Conservation (phyloP, 2,888 invertebrate species). For the Cataglyphis cursor region DNA sequence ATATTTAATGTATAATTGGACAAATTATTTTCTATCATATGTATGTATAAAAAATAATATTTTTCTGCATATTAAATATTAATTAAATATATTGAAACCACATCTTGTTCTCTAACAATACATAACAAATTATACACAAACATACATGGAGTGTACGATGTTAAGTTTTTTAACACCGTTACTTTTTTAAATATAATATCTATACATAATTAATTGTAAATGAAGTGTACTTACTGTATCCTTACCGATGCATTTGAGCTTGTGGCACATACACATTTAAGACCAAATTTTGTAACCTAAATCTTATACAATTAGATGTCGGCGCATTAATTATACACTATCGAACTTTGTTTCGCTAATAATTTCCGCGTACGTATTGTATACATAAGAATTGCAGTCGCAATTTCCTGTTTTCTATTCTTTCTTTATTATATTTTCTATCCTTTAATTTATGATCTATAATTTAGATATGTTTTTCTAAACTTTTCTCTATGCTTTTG, state of each 20-base stretch:
- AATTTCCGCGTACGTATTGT: neutral
- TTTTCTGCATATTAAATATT: constrained; percentile 44
- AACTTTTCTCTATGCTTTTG: neutral
- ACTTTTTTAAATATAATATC: constrained; percentile 32
- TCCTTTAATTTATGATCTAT: neutral
- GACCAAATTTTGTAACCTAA: constrained; percentile 68
- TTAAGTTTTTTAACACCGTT: constrained; percentile 6
- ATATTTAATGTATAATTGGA: constrained; percentile 21
- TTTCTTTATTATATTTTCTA: neutral
- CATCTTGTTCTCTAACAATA: constrained; percentile 1
- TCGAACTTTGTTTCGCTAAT: constrained; percentile 1
- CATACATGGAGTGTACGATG: neutral
- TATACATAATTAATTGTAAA: constrained; percentile 52
- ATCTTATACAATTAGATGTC: constrained; percentile 1
- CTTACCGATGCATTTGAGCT: constrained; percentile 24
- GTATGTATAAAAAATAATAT: constrained; percentile 18
- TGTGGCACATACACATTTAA: constrained; percentile 13
- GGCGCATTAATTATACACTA: neutral
- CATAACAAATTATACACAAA: neutral
- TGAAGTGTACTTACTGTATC: constrained; percentile 72
- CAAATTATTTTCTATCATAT: constrained; percentile 41
- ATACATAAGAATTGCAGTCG: neutral
- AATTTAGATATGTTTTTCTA: neutral
- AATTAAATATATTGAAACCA: constrained; percentile 12
- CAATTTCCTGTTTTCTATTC: neutral